phyloP scores from a whole-genome alignment of 2,113 vertebrate genomes.

The Struthio camelus region DNA sequence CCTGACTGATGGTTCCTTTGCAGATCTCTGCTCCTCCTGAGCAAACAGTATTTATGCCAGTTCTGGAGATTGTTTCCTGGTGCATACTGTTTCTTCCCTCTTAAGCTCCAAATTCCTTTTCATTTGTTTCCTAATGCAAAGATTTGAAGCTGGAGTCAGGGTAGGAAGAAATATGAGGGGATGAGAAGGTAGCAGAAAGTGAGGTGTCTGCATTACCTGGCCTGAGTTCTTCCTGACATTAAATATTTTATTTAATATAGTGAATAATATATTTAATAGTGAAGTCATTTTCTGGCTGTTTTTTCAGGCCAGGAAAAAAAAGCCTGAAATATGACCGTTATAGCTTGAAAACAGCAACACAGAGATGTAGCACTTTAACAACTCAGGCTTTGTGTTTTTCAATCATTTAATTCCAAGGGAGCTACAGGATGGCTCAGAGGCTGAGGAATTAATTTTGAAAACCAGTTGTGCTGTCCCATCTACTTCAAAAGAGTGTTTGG shows the following conservation, averaged over 20 bases:
- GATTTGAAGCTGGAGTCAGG: neutral
- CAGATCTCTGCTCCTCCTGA: neutral
- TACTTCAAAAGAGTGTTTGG: conserved; percentile 54
- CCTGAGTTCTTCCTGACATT: neutral
- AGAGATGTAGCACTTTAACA: neutral
- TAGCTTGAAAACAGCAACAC: neutral
- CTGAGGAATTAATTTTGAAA: conserved; percentile 45
- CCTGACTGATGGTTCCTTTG: neutral
- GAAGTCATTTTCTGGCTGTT: neutral
- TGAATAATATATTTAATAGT: too few species aligned
- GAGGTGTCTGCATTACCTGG: neutral
- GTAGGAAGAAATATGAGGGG: neutral
- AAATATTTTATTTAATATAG: neutral
- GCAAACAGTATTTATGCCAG: neutral
- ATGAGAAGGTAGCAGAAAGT: neutral
- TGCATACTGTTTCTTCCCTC: neutral
- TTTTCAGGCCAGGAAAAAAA: neutral
- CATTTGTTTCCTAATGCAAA: neutral
- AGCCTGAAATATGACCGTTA: neutral
- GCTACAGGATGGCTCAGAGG: neutral
- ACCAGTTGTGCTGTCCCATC: neutral
- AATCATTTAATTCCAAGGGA: neutral
- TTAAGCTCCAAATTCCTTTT: neutral
- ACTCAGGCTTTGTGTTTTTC: neutral
- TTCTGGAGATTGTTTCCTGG: neutral